Base-by-base conservation (phyloP, 2,888 invertebrate species). In the Sussaba pulchella region DNA sequence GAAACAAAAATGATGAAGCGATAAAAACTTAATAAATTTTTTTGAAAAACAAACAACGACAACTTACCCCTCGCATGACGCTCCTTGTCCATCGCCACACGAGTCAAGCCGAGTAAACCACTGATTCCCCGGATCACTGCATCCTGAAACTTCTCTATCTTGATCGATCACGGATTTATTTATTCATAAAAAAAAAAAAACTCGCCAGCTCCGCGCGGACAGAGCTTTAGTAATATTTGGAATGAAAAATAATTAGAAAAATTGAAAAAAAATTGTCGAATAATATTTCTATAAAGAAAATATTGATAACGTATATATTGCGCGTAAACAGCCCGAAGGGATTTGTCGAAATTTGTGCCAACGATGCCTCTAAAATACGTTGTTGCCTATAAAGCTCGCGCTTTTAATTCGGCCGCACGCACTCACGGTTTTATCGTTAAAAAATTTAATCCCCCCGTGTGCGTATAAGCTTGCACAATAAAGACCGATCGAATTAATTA, bases 41-140 rank as follows among this genome's bases (percentile, higher is more conserved):
- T 10, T 43, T 12, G 2, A 43, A 14, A 43, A 39, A 50, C 19
- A 21, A 24, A n/a, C n/a, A 67, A 76, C 63, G 41, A 54, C 24
- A 39, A 74, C 89, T 86, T 82, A 90, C 91, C 91, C 88, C 87
- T 88, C 73, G 84, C 86, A 86, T 89, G 86, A 75, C 85, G 89
- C 85, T 91, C 89, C 88, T 89, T 90, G 84, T 91, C 90, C 91
- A 91, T 91, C 85, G 88, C 87, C 87, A 83, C 80, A 67, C 80
- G 80, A 82, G 82, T 87, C 83, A 83, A 72, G 80, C 69, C 82
- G 70, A 79, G 75, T 73, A 76, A 74, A 77, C 82, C 77, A 77
- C 84, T 72, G 78, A 85, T 81, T 81, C 85, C 82, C 81, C 79
- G 83, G 84, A 86, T 89, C 88, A 89, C 87, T 88, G 88, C 88